Evolutionary conservation across 2,113 vertebrate genomes (phyloP).

Genomic region (Trichechus manatus): DNA sequence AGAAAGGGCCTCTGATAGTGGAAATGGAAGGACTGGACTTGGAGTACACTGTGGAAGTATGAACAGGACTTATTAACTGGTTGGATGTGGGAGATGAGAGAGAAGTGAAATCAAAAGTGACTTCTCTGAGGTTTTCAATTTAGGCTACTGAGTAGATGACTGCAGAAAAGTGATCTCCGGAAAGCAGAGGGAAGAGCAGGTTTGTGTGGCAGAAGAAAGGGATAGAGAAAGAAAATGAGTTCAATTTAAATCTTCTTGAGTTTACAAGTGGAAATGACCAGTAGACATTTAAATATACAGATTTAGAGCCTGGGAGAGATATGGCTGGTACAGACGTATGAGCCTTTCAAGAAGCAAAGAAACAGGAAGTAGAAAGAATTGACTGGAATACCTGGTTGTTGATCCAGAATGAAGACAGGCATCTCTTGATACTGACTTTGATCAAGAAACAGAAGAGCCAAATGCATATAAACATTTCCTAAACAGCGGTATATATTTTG

Average conservation of each 20-base stretch:
- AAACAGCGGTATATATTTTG: not conserved
- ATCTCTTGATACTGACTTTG: slow-evolving; percentile 49
- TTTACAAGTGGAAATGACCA: not conserved
- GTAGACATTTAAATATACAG: not conserved
- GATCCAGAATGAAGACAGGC: not conserved
- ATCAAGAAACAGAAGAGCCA: slow-evolving; percentile 15
- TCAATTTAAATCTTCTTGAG: not conserved
- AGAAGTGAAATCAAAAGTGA: not conserved
- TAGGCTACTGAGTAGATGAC: not conserved
- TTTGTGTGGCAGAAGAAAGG: not conserved
- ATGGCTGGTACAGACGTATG: not conserved
- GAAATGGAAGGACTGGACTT: not conserved
- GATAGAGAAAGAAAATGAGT: not conserved
- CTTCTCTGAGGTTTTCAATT: not conserved
- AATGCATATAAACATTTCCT: not conserved
- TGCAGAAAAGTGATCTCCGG: not conserved
- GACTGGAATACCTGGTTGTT: not conserved
- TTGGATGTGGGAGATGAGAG: not conserved
- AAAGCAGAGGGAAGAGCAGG: not conserved
- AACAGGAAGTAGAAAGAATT: not conserved
- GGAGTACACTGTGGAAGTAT: not conserved
- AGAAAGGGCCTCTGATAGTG: not conserved
- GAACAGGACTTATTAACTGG: not conserved
- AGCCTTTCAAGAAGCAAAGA: not conserved
- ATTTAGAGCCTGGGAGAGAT: not conserved